Conservation (phyloP, 2,888 invertebrate genomes). For the Spilosoma lubricipeda region DNA sequence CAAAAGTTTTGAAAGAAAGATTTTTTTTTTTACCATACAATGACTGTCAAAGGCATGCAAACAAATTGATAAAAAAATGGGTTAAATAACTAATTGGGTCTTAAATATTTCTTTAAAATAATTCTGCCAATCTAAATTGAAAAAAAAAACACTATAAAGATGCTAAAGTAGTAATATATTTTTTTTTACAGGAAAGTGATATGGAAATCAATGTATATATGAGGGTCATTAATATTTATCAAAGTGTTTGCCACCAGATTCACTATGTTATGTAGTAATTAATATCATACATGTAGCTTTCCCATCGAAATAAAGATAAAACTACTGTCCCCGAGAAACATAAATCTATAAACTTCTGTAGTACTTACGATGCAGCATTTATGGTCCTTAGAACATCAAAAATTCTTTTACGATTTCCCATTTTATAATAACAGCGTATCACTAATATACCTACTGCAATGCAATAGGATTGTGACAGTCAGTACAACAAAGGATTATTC, state of each 20-base stretch:
- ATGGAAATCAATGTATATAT: too few relatives aligned
- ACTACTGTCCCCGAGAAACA: neutral
- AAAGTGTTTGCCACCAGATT: neutral
- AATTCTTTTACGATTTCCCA: slow-evolving; percentile 84
- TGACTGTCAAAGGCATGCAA: too few relatives aligned
- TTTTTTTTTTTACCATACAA: too few relatives aligned
- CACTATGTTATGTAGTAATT: neutral
- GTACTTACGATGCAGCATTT: slow-evolving; percentile 89
- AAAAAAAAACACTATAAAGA: too few relatives aligned
- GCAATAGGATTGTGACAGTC: neutral
- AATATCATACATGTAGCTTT: too few relatives aligned
- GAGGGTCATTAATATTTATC: neutral
- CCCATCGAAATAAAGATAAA: neutral
- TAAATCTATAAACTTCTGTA: neutral
- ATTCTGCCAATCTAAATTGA: too few relatives aligned
- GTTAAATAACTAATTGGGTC: too few relatives aligned
- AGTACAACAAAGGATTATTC: neutral
- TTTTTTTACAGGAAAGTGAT: neutral
- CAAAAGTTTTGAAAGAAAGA: too few relatives aligned
- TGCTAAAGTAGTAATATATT: too few relatives aligned
- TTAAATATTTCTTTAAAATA: too few relatives aligned
- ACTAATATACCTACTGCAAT: neutral
- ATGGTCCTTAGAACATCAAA: slow-evolving; percentile 89
- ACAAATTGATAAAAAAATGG: too few relatives aligned
- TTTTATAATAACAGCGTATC: slow-evolving; percentile 45